Evolutionary conservation across 1,140 invertebrate genomes (phyloP).

Genomic region (Vanessa tameamea): DNA sequence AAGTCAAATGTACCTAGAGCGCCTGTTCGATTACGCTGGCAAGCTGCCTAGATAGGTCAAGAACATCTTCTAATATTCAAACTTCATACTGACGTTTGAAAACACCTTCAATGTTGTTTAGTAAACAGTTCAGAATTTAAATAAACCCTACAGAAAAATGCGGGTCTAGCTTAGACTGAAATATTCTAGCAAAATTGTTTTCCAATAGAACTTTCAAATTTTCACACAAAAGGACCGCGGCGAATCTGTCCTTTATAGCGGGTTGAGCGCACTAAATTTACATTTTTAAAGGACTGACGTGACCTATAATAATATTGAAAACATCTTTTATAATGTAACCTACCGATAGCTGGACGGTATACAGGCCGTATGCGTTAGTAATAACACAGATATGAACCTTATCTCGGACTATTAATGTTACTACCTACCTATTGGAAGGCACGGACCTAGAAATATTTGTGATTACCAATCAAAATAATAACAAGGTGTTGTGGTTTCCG

Average conservation of each 20-base stretch:
- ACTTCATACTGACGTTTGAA: not conserved
- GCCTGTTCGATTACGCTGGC: not conserved
- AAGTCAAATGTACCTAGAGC: not conserved
- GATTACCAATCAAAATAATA: too few relatives aligned
- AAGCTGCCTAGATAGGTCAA: slow-evolving; percentile 5
- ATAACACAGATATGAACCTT: too few relatives aligned
- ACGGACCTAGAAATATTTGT: too few relatives aligned
- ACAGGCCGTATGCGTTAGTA: too few relatives aligned
- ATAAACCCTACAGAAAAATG: not conserved
- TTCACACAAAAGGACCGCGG: slow-evolving; percentile 15
- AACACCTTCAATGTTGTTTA: not conserved
- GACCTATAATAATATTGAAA: slow-evolving; percentile 13
- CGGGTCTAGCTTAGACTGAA: not conserved
- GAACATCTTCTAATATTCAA: not conserved
- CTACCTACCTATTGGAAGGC: too few relatives aligned
- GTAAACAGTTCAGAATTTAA: not conserved
- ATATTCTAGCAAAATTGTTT: slow-evolving; percentile 20
- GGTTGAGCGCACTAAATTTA: slow-evolving; percentile 11
- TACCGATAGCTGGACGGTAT: too few relatives aligned
- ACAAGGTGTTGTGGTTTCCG: too few relatives aligned
- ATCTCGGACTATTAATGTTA: too few relatives aligned
- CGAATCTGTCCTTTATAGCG: slow-evolving; percentile 4
- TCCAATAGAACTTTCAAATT: slow-evolving; percentile 19
- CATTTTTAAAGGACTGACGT: slow-evolving; percentile 14
- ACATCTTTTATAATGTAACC: not conserved